These are phyloP conservation scores for Leuciscus waleckii DNA, from an alignment of 2,797 vertebrate genomes.

Conservation along the genomic window DNA sequence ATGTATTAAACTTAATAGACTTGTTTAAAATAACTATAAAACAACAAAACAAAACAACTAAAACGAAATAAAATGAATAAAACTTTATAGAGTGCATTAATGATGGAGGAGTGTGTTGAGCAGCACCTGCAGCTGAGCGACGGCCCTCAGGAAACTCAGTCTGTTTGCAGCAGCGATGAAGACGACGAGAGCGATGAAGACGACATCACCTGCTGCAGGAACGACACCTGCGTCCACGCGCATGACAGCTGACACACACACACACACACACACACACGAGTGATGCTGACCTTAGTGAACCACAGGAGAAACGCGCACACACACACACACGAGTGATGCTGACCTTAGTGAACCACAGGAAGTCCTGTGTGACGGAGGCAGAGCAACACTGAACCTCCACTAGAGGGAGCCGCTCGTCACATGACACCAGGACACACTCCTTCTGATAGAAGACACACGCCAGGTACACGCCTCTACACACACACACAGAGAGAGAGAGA, in stretches of 20 bases:
- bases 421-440: slow-evolving; percentile 79
- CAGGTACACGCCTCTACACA: slow-evolving; percentile 78
- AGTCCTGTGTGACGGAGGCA: slow-evolving; percentile 78
- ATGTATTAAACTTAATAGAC: too few relatives aligned
- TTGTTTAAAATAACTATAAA: too few relatives aligned
- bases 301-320: background rate
- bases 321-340: background rate
- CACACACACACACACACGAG: background rate
- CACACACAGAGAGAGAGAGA: background rate
- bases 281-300: too few relatives aligned
- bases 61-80: too few relatives aligned
- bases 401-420: slow-evolving; percentile 80
- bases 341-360: slow-evolving; percentile 83
- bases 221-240: slow-evolving; percentile 80
- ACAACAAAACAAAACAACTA: too few relatives aligned
- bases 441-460: slow-evolving; percentile 80
- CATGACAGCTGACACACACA: slow-evolving; percentile 74
- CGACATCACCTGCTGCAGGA: slow-evolving; percentile 77
- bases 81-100: too few relatives aligned
- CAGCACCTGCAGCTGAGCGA: slow-evolving; percentile 79
- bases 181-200: slow-evolving; percentile 77
- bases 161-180: slow-evolving; percentile 83
- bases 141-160: slow-evolving; percentile 79
- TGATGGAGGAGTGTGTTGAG: background rate
- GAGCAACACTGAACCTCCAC: slow-evolving; percentile 84